A percentile compares a stretch with the other conserved stretches of the same genome.
Conservation (phyloP, 2,797 vertebrate genomes). For the Ptychadena robeensis region DNA sequence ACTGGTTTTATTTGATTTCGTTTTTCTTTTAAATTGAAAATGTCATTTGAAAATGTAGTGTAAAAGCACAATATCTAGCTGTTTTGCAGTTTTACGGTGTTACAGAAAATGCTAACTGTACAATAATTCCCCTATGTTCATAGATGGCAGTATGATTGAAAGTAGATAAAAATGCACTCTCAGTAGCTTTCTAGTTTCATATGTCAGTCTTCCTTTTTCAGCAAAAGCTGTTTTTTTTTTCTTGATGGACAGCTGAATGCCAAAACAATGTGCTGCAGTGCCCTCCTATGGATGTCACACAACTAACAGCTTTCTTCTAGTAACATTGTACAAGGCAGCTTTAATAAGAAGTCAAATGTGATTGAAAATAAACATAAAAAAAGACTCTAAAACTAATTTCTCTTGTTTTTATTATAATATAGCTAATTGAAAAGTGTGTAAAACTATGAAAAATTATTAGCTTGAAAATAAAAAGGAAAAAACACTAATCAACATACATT, state of each 20-base stretch:
- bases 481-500: background rate
- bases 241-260: conserved; percentile 28
- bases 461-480: background rate
- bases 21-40: background rate
- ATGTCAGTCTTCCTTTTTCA: conserved; percentile 28
- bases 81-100: conserved; percentile 3
- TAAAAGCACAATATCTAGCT: conserved; percentile 20
- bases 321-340: background rate
- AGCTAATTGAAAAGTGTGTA: background rate
- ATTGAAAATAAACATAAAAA: no score
- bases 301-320: conserved; percentile 1
- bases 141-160: conserved; percentile 27
- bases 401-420: background rate
- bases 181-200: conserved; percentile 33
- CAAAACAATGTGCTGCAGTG: conserved; percentile 50
- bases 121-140: conserved; percentile 22
- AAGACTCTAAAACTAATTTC: no score
- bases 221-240: conserved; percentile 7
- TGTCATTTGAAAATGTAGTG: background rate
- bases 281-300: conserved; percentile 48
- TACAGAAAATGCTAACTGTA: conserved; percentile 37
- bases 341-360: no score
- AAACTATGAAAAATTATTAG: background rate
- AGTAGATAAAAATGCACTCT: conserved; percentile 37
- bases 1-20: background rate